Evolutionary conservation across 2,888 invertebrate species (phyloP), one percentile per base, ranked within the genome.

Genomic region (Meliscaeva auricollis): DNA sequence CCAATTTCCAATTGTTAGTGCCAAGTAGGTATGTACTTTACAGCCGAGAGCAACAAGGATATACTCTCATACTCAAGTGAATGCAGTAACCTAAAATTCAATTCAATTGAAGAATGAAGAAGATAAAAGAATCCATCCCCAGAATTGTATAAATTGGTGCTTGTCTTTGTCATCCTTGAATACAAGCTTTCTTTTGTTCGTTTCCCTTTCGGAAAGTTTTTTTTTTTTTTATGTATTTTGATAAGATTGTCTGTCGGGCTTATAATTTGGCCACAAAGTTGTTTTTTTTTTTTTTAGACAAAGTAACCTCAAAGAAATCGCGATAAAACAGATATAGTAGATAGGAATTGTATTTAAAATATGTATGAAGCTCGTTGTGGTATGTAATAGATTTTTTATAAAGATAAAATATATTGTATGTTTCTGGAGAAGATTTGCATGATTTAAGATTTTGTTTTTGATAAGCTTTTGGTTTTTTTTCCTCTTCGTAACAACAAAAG

Each of bases 21-120:
- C 30, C 5, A 35, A 38, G 26, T 26, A 26, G 7, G 11, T 11
- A 38, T 1, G 9, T 41, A 8, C 32, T 26, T 41, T 30, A 32
- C 46, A 46, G n/a, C n/a, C n/a, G 30, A 64, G 9, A 77, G 44
- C 35, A 74, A 15, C 54, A 54, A 32, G 11, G 9, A 64, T 22
- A 56, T 7, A 48, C 20, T 15, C 35, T 32, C 20, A 58, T 0
- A 46, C 48, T 41, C 20, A 58, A 68, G 64, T 74, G 48, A 52
- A 41, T 60, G 66, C 50, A 66, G 64, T 41, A 44, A 60, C 46
- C 30, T 69, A 8, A 75, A 68, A 69, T 69, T 35, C 11, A 79
- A 60, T 68, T 56, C 22, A 75, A 69, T 75, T 54, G 38, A 1
- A 20, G 9, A 5, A 44, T 9, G 1, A 13, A 60, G 38, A 13